Percentiles rank a stretch among this genome's conserved stretches.
Evolutionary conservation across 2,113 vertebrate species (phyloP).

Genomic region (Pygoscelis adeliae): DNA sequence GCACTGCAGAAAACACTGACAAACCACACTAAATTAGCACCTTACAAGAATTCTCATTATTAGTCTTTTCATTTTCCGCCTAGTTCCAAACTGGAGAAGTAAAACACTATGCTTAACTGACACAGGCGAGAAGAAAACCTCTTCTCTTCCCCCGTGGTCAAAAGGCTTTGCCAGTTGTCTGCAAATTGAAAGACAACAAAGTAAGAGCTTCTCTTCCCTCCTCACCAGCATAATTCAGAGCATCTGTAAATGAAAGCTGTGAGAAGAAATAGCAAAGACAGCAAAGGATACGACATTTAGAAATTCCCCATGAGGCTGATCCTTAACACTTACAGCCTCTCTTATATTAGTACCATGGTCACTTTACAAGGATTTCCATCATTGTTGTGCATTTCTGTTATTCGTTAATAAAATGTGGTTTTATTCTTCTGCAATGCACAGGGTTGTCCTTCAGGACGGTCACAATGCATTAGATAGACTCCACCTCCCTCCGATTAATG

Average conservation of each 20-base stretch:
- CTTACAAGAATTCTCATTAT: background rate
- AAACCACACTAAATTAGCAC: background rate
- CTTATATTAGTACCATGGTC: background rate
- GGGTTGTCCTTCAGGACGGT: background rate
- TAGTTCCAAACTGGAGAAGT: background rate
- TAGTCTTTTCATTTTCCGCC: background rate
- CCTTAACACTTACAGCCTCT: background rate
- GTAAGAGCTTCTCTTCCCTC: background rate
- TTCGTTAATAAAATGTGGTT: fast-evolving
- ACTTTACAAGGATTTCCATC: background rate
- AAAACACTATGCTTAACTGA: background rate
- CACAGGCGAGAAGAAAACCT: background rate
- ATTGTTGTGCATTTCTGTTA: background rate
- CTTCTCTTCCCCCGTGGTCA: background rate
- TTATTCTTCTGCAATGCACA: background rate
- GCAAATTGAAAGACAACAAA: background rate
- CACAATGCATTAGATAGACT: background rate
- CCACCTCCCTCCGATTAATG: background rate
- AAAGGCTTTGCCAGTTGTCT: background rate
- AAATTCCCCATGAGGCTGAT: background rate
- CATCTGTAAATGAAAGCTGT: background rate
- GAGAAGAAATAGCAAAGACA: background rate
- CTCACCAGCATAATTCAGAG: background rate
- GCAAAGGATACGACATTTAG: background rate
- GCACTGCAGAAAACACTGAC: background rate